phyloP scores from a whole-genome alignment of 2,113 vertebrate genomes.

The Podiceps cristatus region DNA sequence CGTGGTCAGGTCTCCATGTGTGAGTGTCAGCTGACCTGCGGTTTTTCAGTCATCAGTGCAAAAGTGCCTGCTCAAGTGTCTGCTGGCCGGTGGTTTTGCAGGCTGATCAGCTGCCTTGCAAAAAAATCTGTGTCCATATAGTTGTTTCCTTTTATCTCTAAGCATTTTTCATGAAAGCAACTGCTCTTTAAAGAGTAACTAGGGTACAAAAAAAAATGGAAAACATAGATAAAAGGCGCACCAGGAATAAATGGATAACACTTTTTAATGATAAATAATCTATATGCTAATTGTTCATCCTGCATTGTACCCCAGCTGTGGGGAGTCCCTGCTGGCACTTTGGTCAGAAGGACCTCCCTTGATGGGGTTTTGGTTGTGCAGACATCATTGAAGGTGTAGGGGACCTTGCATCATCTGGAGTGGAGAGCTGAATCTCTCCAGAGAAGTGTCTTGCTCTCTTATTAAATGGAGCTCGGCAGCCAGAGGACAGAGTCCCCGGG shows the following conservation, averaged over 20 bases:
- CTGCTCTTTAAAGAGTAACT: background rate
- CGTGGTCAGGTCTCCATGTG: rapidly evolving
- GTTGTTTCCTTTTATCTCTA: background rate
- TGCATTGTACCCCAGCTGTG: rapidly evolving
- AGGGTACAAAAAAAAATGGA: background rate
- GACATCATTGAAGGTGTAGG: background rate
- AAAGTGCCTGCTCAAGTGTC: background rate
- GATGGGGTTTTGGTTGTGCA: background rate
- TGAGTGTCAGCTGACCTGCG: rapidly evolving
- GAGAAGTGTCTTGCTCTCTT: background rate
- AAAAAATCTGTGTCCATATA: background rate
- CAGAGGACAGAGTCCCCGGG: background rate
- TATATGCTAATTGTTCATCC: background rate
- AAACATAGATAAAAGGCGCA: background rate
- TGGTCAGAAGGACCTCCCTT: background rate
- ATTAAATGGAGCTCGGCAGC: background rate
- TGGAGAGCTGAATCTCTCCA: background rate
- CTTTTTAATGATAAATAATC: background rate
- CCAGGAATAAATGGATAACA: background rate
- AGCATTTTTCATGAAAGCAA: background rate
- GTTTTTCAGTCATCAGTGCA: background rate
- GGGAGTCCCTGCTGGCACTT: background rate
- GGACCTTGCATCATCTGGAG: constrained; percentile 38
- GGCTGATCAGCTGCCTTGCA: background rate
- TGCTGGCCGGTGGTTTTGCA: background rate